phyloP scores from a whole-genome alignment of 2,797 vertebrate species.

The Takifugu ocellatus region DNA sequence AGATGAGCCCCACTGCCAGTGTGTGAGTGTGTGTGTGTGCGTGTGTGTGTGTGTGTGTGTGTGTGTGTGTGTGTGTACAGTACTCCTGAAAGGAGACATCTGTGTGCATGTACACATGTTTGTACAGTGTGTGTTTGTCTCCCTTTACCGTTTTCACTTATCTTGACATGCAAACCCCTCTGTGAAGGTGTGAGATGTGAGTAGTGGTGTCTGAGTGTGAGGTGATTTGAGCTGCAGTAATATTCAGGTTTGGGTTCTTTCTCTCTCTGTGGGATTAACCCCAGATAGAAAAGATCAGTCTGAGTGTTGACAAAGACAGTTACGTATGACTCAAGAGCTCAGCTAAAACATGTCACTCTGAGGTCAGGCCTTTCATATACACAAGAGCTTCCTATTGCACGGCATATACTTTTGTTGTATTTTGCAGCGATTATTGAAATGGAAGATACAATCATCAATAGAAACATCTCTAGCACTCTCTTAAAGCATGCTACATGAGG shows the following conservation, averaged over 20 bases:
- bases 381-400: slow-evolving; percentile 12
- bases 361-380: slow-evolving; percentile 27
- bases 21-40: slow-evolving; percentile 34
- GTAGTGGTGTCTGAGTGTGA: slow-evolving; percentile 65
- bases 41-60: slow-evolving; percentile 25
- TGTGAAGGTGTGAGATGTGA: slow-evolving; percentile 72
- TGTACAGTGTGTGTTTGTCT: slow-evolving; percentile 55
- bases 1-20: slow-evolving; percentile 65
- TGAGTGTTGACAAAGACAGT: slow-evolving; percentile 63
- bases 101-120: slow-evolving; percentile 40
- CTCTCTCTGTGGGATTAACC: slow-evolving; percentile 72
- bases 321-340: slow-evolving; percentile 65
- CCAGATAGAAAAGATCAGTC: slow-evolving; percentile 68
- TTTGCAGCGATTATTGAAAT: too few relatives aligned
- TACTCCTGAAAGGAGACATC: not conserved
- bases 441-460: too few relatives aligned
- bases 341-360: slow-evolving; percentile 24
- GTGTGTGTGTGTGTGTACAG: slow-evolving; percentile 16
- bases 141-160: slow-evolving; percentile 70
- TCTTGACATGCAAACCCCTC: slow-evolving; percentile 74
- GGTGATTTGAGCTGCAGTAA: slow-evolving; percentile 68
- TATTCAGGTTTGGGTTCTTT: slow-evolving; percentile 70
- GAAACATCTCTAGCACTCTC: not conserved
- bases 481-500: not conserved
- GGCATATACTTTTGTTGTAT: not conserved